Evolutionary conservation across 1,140 invertebrate genomes (phyloP).

Genomic region (Pseudomyrmex dendroicus): DNA sequence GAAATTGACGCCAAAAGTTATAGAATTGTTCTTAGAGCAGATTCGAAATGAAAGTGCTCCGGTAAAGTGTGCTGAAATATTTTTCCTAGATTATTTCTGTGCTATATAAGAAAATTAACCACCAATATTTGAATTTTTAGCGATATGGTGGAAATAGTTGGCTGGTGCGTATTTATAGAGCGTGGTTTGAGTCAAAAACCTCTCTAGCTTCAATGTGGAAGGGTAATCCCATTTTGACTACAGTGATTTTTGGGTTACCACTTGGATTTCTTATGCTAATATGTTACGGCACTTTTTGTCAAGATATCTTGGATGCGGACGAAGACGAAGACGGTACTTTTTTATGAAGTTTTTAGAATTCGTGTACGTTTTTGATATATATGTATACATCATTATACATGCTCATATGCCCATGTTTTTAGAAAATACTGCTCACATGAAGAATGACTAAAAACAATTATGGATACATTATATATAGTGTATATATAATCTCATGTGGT

Average conservation of each 20-base stretch:
- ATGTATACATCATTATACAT: slow-evolving; percentile 47
- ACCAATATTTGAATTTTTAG: slow-evolving; percentile 82
- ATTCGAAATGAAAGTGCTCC: slow-evolving; percentile 90
- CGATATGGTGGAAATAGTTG: slow-evolving; percentile 93
- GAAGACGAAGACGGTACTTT: slow-evolving; percentile 89
- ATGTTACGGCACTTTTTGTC: slow-evolving; percentile 96
- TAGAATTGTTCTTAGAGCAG: slow-evolving; percentile 91
- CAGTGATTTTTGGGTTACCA: slow-evolving; percentile 95
- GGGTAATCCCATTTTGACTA: slow-evolving; percentile 95
- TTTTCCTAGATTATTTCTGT: too few relatives aligned
- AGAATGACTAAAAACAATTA: slow-evolving; percentile 79
- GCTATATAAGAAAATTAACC: not conserved
- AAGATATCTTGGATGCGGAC: slow-evolving; percentile 96
- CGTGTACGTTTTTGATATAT: not conserved
- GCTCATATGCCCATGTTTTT: slow-evolving; percentile 58
- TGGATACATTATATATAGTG: slow-evolving; percentile 38
- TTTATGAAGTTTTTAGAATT: not conserved
- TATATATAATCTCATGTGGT: slow-evolving; percentile 47
- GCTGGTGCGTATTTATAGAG: slow-evolving; percentile 89
- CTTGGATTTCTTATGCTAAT: slow-evolving; percentile 96
- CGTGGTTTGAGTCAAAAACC: slow-evolving; percentile 91
- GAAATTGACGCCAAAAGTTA: slow-evolving; percentile 91
- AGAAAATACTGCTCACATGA: slow-evolving; percentile 80
- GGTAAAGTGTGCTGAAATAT: slow-evolving; percentile 81
- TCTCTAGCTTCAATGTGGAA: slow-evolving; percentile 93